Evolutionary conservation across 2,888 invertebrate genomes (phyloP).

Genomic region (Endomychus coccineus): DNA sequence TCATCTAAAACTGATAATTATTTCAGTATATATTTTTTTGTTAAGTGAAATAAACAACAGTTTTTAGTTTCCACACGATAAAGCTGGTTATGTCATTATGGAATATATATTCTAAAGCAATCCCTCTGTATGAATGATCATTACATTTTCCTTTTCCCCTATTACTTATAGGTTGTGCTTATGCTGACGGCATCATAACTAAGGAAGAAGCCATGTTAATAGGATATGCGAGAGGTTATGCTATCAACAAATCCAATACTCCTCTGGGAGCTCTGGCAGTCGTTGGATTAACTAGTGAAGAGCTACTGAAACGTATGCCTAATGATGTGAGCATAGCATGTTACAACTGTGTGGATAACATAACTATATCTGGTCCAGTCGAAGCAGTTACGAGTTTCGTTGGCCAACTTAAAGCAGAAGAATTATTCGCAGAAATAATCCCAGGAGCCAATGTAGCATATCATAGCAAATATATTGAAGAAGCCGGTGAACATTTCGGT

Average conservation of each 20-base stretch:
- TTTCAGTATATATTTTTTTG: no score
- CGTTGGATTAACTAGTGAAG: constrained; percentile 48
- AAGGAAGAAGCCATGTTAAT: constrained; percentile 53
- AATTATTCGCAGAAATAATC: constrained; percentile 70
- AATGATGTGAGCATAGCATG: constrained; percentile 77
- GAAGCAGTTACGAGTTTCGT: constrained; percentile 61
- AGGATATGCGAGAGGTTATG: constrained; percentile 52
- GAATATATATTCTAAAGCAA: no score
- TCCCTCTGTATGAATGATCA: no score
- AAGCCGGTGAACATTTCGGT: constrained; percentile 52
- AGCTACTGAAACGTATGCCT: constrained; percentile 54
- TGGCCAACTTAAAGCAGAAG: constrained; percentile 55
- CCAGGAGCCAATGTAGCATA: constrained; percentile 76
- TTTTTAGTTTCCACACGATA: no score
- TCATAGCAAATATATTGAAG: constrained; percentile 70
- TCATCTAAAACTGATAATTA: no score
- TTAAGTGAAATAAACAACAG: no score
- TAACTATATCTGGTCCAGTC: constrained; percentile 84
- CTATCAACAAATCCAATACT: constrained; percentile 48
- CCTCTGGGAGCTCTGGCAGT: constrained; percentile 61
- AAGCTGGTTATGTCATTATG: no score
- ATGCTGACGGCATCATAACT: constrained; percentile 56
- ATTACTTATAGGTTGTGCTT: constrained; percentile 55
- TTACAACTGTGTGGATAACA: constrained; percentile 77
- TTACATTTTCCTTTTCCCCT: no score